These are phyloP conservation scores for Micrasema longulum DNA, from an alignment of 1,140 invertebrate genomes.

Conservation along the genomic window DNA sequence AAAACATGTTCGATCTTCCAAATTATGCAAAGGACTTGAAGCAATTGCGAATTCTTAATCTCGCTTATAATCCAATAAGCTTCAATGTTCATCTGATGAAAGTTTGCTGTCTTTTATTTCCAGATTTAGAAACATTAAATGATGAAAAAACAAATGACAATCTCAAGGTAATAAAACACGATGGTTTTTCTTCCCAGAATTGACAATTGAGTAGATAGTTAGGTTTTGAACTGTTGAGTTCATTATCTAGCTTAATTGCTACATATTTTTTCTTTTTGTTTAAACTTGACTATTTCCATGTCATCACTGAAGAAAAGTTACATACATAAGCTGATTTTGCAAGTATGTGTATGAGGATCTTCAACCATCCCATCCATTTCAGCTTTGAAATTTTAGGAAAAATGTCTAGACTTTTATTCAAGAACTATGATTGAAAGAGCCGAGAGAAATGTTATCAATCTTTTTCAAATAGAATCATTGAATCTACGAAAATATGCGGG, in stretches of 20 bases:
- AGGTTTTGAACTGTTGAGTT: no score
- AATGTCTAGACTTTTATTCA: constrained; percentile 5
- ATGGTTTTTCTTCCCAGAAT: no score
- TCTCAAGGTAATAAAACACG: constrained; percentile 21
- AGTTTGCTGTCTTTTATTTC: constrained; percentile 13
- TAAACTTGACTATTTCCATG: no score
- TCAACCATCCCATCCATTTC: no score
- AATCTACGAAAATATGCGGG: background rate
- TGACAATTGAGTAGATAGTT: no score
- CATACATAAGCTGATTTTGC: no score
- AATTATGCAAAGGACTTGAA: constrained; percentile 5
- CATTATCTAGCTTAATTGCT: no score
- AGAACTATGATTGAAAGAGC: constrained; percentile 17
- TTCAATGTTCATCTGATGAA: background rate
- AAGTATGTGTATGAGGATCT: no score
- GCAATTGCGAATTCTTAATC: constrained; percentile 7
- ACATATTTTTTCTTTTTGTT: no score
- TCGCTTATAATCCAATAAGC: constrained; percentile 17
- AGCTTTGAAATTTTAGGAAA: constrained; percentile 6
- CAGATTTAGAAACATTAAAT: constrained; percentile 12
- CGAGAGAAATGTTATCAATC: background rate
- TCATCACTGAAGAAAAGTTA: no score
- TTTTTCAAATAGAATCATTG: constrained; percentile 4
- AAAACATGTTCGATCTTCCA: constrained; percentile 4
- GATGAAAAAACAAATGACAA: background rate